Evolutionary conservation across 2,888 invertebrate species (phyloP), one percentile per base, ranked within the genome.

Genomic region (Frankliniella intonsa): DNA sequence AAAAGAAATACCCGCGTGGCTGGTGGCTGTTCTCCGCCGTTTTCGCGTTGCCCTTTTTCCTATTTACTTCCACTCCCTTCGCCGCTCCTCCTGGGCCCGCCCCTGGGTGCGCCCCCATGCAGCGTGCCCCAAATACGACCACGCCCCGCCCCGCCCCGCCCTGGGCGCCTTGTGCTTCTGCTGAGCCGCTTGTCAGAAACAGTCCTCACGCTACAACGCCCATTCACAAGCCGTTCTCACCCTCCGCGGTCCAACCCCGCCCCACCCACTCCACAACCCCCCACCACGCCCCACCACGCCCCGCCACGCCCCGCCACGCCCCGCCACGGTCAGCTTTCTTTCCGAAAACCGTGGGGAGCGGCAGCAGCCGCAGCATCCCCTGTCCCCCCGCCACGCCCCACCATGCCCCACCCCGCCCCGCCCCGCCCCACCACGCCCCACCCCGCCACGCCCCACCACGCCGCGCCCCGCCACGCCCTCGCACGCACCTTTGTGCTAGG

Each of bases 121-220:
- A 69, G 22, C 11, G 69, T 22, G 22, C 22, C 8, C 5, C 69
- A 9, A 11, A 69, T 11, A 7, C 17, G 14, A 14, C 11, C 62
- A 14, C 62, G 62, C 14, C 62, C 11, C 62, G 62, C 14, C 62
- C 7, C 14, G 14, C 62, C 62, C 11, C 62, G 62, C 19, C 62
- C 62, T 38, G 38, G 38, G 38, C 38, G 38, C 38, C 38, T 38
- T 38, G 38, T 38, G 38, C 38, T 38, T 38, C 38, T 38, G 38
- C 55, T 55, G 17, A 55, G 55, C 55, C 19, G 55, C 55, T 76
- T 76, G 69, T 76, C 69, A 76, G 69, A 76, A 76, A 76, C 69
- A 76, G 69, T 76, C 69, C 69, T 76, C 69, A 76, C 69, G 69
- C 69, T 76, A 76, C 69, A 76, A 76, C 69, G 69, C 69, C 69